Conservation (phyloP, 1,140 invertebrate species). For the Trissolcus basalis region DNA sequence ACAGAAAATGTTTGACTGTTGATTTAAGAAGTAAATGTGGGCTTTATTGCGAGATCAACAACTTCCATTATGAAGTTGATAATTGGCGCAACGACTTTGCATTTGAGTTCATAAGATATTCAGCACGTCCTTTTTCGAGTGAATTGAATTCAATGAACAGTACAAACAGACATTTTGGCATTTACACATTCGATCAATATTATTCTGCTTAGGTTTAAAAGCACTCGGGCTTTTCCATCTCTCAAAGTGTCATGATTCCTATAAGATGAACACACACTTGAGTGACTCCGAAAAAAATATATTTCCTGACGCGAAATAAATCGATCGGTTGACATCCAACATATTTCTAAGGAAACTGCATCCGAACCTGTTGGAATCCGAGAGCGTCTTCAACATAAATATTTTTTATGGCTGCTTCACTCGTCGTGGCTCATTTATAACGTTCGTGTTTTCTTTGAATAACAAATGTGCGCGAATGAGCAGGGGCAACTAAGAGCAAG, state of each 20-base stretch:
- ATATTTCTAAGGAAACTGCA: background rate
- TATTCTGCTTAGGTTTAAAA: constrained; percentile 6
- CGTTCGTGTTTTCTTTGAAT: constrained; percentile 8
- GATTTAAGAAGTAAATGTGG: too few species aligned
- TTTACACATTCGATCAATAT: background rate
- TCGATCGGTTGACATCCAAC: too few species aligned
- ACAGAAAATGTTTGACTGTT: too few species aligned
- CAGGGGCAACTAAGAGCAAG: constrained; percentile 16
- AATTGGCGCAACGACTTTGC: too few species aligned
- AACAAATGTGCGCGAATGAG: constrained; percentile 20
- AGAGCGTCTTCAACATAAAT: background rate
- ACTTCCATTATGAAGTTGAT: too few species aligned
- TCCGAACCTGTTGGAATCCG: background rate
- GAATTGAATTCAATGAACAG: too few species aligned
- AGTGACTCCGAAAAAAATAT: too few species aligned
- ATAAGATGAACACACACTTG: constrained; percentile 3
- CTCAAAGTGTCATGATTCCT: background rate
- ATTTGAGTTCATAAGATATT: too few species aligned
- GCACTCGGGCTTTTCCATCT: background rate
- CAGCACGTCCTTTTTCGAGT: too few species aligned
- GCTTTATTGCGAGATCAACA: too few species aligned
- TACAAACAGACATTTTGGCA: too few species aligned
- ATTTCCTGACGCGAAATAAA: too few species aligned
- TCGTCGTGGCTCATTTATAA: constrained; percentile 2
- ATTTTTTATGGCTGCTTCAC: constrained; percentile 10